Conservation (phyloP, 1,140 invertebrate species). For the Saccostrea cuccullata region DNA sequence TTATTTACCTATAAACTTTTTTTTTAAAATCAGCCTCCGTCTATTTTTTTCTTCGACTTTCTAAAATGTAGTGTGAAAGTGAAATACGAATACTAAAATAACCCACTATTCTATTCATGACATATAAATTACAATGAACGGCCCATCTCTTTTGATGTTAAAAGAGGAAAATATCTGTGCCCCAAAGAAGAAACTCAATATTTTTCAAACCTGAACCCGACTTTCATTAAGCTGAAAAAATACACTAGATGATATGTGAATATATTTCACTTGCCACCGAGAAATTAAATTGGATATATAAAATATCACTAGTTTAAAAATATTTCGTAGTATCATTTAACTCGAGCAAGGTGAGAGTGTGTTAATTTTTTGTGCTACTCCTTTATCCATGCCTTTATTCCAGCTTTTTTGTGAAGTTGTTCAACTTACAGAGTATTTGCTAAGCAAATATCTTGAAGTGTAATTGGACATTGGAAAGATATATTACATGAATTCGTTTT, state of each 20-base stretch:
- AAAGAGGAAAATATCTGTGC: not conserved
- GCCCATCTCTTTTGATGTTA: constrained; percentile 10
- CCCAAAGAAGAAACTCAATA: constrained; percentile 14
- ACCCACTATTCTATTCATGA: constrained; percentile 21
- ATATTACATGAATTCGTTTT: constrained; percentile 32
- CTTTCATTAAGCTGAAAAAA: constrained; percentile 5
- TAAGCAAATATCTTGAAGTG: constrained; percentile 19
- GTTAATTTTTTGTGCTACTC: constrained; percentile 26
- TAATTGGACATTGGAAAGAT: constrained; percentile 20
- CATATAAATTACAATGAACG: constrained; percentile 17
- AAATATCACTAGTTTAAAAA: constrained; percentile 8
- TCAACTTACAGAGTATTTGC: constrained; percentile 26
- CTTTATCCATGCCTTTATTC: not conserved
- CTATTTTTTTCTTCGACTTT: not conserved
- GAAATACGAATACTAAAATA: constrained; percentile 32
- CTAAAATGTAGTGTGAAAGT: constrained; percentile 7
- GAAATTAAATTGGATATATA: constrained; percentile 31
- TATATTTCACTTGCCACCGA: constrained; percentile 18
- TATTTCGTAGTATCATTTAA: not conserved
- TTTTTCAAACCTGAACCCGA: constrained; percentile 12
- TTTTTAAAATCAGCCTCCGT: constrained; percentile 4
- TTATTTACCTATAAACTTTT: constrained; percentile 28
- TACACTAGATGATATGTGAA: not conserved
- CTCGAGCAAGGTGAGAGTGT: not conserved
- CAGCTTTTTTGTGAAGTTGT: constrained; percentile 7